Base-by-base conservation (phyloP, 2,113 vertebrate species). In the Empidonax traillii region DNA sequence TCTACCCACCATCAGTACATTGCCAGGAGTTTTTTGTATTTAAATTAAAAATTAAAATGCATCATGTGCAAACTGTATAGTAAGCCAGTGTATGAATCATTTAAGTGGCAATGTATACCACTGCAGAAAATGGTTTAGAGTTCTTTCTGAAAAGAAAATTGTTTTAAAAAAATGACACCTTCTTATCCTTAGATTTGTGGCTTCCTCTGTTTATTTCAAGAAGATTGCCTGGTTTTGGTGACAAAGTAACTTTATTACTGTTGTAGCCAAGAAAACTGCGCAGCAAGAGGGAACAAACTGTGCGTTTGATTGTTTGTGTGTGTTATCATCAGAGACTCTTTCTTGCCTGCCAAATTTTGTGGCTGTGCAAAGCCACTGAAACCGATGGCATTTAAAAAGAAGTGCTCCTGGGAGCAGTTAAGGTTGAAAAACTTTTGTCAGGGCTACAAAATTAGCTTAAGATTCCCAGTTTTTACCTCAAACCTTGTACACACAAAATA, bases 21-120 rank as follows among this genome's bases (percentile, higher is more conserved):
- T 86, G 23, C 47, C 51, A 71, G 59, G 43, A 80, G 31, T 6
- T 39, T 85, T 91, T 55, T 63, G 10, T 80, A 55, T 84, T 87
- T 84, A 91, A 93, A 84, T 94, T 90, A 88, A 94, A 95, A 94
- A 88, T 68, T 25, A 86, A 78, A 88, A 81, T 93, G 52, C 15
- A 80, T 20, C 8, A 37, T 67, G 37, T 75, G 46, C 63, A 71
- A 85, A 47, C 6, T 80, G 25, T 63, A 63, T 73, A 55, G 46
- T 73, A 51, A 80, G 7, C 12, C 56, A 53, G 39, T 74, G 55
- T 18, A 74, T 83, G 49, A 90, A 74, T 91, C 4, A 59, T 90
- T 90, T 83, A 52, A 85, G 85, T 24, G 55, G 35, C 31, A 86
- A 37, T 49, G 30, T 56, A 49, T 31, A 49, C 14, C 22, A 30